Evolutionary conservation across 2,113 vertebrate species (phyloP), one percentile per base, ranked within the genome.

Genomic region (Hydrochoerus hydrochaeris): DNA sequence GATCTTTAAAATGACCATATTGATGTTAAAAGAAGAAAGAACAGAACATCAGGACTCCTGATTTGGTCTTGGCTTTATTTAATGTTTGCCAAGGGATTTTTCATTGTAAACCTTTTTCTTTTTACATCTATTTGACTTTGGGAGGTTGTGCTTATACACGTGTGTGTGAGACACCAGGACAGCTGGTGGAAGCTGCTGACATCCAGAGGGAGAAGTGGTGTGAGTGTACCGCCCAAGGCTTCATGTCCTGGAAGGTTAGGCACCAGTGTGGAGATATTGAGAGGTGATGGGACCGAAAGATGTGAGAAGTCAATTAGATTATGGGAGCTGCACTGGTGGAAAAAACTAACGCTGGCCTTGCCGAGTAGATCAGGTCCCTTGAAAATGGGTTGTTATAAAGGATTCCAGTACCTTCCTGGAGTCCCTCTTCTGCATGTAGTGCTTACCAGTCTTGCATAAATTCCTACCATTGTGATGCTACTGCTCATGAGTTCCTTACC

Each of bases 1-100:
- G 62, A 94, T 98, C 95, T 97, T 97, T 97, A 88, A 93, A 97
- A 96, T 30, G 82, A 94, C 60, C 82, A 85, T 52, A 67, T 22
- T 67, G 78, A 92, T 10, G 52, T 38, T 80, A 62, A 80, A 77
- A 90, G 17, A 52, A 32, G 30, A 81, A 28, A 69, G n/a, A 82
- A 60, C 3, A n/a, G 67, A 65, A 78, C 78, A 78, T 71, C 35
- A 71, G n/a, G 75, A 8, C 3, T 83, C n/a, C 83, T 90, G 19
- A 87, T 71, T 75, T 0, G 0, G 44, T 17, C 35, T 78, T 11
- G 49, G 14, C 38, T 88, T 4, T 28, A 38, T 26, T 85, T 75
- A 75, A 54, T 52, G 28, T 44, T 69, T 58, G 22, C 22, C 41
- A 90, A 58, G 49, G 80, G 22, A 13, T 60, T 80, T 94, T 95